Percentiles rank a stretch among this genome's conserved stretches.
These are phyloP conservation scores for Theretra japonica DNA, from an alignment of 2,888 invertebrate genomes.

Conservation along the genomic window DNA sequence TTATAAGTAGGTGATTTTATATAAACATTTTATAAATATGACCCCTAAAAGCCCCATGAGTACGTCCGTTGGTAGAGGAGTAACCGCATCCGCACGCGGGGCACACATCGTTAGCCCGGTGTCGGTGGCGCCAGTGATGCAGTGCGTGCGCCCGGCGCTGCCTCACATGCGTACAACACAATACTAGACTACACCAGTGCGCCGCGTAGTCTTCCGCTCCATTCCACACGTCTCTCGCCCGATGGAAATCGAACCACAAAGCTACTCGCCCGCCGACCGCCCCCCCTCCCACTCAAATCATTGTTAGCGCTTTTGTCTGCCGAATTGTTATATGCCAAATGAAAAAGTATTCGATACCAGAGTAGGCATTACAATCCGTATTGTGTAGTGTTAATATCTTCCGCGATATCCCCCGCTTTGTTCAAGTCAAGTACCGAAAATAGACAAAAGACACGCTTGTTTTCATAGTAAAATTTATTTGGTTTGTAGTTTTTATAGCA, in stretches of 20 bases:
- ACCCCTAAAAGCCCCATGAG: not conserved
- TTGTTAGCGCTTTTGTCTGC: slow-evolving; percentile 3
- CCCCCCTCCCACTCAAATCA: not conserved
- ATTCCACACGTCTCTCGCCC: slow-evolving; percentile 32
- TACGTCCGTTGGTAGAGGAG: slow-evolving; percentile 27
- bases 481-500: no score
- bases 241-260: not conserved
- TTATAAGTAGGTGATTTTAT: no score
- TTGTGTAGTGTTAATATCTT: not conserved
- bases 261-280: not conserved
- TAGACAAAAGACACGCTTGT: no score
- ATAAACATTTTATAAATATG: not conserved
- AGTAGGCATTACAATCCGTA: not conserved
- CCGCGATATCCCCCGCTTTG: not conserved
- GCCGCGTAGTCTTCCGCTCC: slow-evolving; percentile 4
- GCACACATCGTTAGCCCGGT: slow-evolving; percentile 28
- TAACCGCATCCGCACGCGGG: slow-evolving; percentile 33
- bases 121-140: slow-evolving; percentile 32
- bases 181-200: not conserved
- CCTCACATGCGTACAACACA: not conserved
- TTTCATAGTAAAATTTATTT: no score
- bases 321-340: not conserved
- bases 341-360: not conserved
- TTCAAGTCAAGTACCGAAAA: not conserved
- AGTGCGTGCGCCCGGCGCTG: slow-evolving; percentile 15